phyloP scores from a whole-genome alignment of 2,113 vertebrate species.

The Cynocephalus volans region DNA sequence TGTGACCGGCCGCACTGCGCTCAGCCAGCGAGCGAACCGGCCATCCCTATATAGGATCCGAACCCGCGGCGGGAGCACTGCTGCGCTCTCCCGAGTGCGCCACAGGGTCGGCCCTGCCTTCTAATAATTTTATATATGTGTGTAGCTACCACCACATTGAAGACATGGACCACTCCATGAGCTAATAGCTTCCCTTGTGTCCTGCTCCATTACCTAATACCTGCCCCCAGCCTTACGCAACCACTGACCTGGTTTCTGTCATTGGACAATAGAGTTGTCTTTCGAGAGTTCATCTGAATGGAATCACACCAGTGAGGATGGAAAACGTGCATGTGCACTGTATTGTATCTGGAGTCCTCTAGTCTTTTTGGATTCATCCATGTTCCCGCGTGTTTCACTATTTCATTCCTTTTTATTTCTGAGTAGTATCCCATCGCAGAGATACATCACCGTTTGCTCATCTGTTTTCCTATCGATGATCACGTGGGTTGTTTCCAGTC shows the following conservation, averaged over 20 bases:
- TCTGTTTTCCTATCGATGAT: no score
- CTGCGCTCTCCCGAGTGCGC: no score
- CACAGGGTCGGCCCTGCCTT: no score
- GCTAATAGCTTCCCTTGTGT: background rate
- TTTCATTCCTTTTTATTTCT: background rate
- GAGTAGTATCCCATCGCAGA: background rate
- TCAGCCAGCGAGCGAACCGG: no score
- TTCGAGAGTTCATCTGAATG: background rate
- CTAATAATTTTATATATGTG: background rate
- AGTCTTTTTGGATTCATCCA: background rate
- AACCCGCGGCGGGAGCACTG: no score
- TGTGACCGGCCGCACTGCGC: no score
- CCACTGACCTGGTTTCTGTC: no score
- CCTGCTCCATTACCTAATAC: fast-evolving
- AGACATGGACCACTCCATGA: no score
- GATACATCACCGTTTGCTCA: background rate
- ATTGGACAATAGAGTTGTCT: background rate
- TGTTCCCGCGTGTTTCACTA: background rate
- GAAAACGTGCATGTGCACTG: background rate
- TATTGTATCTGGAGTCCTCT: background rate
- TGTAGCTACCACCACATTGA: background rate
- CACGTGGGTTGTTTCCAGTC: background rate
- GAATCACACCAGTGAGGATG: background rate
- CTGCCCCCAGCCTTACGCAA: background rate
- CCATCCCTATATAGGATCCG: no score